These are phyloP conservation scores for Danio albolineatus DNA, from an alignment of 2,797 vertebrate genomes.

Conservation along the genomic window DNA sequence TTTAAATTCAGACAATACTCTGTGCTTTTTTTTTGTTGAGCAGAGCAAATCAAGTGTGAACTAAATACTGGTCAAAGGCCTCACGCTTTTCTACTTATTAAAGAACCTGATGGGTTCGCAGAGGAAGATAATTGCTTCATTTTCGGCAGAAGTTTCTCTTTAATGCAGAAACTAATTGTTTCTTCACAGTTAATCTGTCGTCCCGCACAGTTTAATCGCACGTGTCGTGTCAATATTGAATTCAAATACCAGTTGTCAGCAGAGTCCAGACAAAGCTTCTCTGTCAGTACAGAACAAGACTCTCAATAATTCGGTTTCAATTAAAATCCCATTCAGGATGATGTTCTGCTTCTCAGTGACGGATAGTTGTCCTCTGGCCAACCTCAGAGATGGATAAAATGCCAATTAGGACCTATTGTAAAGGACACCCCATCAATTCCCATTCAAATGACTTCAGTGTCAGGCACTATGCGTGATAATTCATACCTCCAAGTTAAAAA, in stretches of 20 bases:
- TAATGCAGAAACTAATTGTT: slow-evolving; percentile 65
- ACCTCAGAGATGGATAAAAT: slow-evolving; percentile 48
- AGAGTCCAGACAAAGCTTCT: slow-evolving; percentile 33
- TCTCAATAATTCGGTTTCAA: slow-evolving; percentile 55
- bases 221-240: slow-evolving; percentile 58
- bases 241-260: slow-evolving; percentile 51
- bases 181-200: slow-evolving; percentile 62
- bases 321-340: slow-evolving; percentile 55
- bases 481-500: neutral
- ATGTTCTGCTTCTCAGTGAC: slow-evolving; percentile 56
- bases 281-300: slow-evolving; percentile 28
- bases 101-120: slow-evolving; percentile 49
- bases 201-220: slow-evolving; percentile 44
- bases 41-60: slow-evolving; percentile 16
- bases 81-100: slow-evolving; percentile 53
- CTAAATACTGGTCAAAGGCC: slow-evolving; percentile 30
- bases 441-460: slow-evolving; percentile 34
- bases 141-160: slow-evolving; percentile 47
- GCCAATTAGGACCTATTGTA: slow-evolving; percentile 57
- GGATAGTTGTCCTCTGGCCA: slow-evolving; percentile 39
- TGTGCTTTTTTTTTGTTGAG: neutral
- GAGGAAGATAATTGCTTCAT: slow-evolving; percentile 53
- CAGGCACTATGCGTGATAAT: neutral
- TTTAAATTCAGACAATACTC: neutral
- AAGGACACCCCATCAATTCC: slow-evolving; percentile 39